phyloP scores from a whole-genome alignment of 2,113 vertebrate genomes.

The Diadophis punctatus region DNA sequence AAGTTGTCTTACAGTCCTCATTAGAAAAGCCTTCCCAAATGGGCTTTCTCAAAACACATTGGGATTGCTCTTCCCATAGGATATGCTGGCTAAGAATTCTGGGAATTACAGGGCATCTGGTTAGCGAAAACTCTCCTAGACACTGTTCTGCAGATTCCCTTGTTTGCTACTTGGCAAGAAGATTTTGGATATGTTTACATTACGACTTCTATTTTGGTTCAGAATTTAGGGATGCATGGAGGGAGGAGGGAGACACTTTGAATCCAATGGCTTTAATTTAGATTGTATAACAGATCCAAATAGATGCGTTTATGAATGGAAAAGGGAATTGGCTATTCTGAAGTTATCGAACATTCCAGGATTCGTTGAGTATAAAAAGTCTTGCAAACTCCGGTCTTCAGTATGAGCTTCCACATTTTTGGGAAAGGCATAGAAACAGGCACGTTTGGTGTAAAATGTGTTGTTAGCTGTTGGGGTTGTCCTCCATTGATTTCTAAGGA shows the following conservation, averaged over 20 bases:
- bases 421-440: neutral
- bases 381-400: slow-evolving; percentile 1
- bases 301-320: too few relatives aligned
- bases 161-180: neutral
- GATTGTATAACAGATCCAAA: neutral
- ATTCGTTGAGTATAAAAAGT: slow-evolving; percentile 33
- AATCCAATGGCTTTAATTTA: neutral
- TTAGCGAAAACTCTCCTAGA: neutral
- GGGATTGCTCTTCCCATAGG: neutral
- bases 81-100: neutral
- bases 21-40: neutral
- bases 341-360: neutral
- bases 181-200: neutral
- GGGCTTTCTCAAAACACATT: neutral
- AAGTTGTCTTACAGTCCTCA: neutral
- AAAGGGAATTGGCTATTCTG: neutral
- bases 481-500: neutral
- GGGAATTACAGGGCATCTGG: neutral
- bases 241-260: neutral
- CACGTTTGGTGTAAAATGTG: neutral
- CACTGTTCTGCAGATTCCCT: slow-evolving; percentile 12
- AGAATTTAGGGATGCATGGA: neutral
- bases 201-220: neutral
- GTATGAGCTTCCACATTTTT: neutral
- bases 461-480: neutral